These are phyloP conservation scores for Chaitophorus viminalis DNA, from an alignment of 2,888 invertebrate genomes.

Conservation along the genomic window DNA sequence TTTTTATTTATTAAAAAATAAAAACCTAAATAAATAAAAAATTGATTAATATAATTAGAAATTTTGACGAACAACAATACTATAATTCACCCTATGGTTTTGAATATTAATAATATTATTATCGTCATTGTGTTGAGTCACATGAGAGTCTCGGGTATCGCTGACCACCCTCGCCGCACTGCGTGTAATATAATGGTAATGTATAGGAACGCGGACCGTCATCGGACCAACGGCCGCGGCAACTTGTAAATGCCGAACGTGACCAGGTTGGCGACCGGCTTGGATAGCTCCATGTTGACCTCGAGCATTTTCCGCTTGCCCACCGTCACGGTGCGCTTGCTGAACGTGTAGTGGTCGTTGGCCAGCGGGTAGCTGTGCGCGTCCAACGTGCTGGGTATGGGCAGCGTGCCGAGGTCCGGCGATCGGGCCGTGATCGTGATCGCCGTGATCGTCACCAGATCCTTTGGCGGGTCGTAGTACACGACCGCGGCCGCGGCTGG, in stretches of 20 bases:
- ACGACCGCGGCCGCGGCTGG: slow-evolving; percentile 64
- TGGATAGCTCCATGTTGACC: slow-evolving; percentile 63
- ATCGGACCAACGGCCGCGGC: neutral
- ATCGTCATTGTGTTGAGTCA: too few relatives aligned
- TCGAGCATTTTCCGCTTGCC: slow-evolving; percentile 55
- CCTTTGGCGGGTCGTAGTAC: slow-evolving; percentile 63
- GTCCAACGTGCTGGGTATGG: slow-evolving; percentile 65
- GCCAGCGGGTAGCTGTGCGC: slow-evolving; percentile 64
- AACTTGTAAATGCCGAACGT: slow-evolving; percentile 66
- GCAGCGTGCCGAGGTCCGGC: slow-evolving; percentile 63
- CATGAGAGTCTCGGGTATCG: too few relatives aligned
- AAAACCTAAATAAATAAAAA: too few relatives aligned
- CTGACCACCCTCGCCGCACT: too few relatives aligned
- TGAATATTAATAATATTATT: too few relatives aligned
- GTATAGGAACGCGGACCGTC: neutral
- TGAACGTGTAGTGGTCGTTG: slow-evolving; percentile 64
- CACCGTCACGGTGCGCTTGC: slow-evolving; percentile 59
- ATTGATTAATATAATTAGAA: too few relatives aligned
- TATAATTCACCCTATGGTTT: too few relatives aligned
- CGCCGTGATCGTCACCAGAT: slow-evolving; percentile 63
- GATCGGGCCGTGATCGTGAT: slow-evolving; percentile 65
- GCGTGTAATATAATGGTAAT: too few relatives aligned
- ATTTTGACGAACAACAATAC: too few relatives aligned
- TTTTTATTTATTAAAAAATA: too few relatives aligned
- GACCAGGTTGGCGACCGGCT: slow-evolving; percentile 64